phyloP scores from a whole-genome alignment of 2,113 vertebrate species.

The Channa argus region DNA sequence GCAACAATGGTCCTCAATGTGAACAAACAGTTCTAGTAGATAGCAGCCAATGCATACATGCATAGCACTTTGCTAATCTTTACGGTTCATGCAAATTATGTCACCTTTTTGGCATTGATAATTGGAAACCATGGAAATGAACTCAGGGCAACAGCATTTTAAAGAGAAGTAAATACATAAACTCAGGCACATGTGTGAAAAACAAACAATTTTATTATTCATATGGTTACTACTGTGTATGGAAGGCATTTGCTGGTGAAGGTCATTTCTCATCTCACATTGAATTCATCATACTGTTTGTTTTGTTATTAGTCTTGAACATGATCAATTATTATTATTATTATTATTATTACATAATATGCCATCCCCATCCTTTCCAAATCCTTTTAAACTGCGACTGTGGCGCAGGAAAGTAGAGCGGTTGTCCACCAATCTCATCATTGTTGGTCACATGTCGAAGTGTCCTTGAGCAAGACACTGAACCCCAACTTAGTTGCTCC shows the following conservation, averaged over 20 bases:
- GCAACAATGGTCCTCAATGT: not conserved
- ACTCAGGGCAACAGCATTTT: not conserved
- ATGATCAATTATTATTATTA: not conserved
- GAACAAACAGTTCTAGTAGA: slow-evolving; percentile 18
- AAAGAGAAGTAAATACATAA: not conserved
- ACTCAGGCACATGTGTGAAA: not conserved
- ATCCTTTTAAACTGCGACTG: not conserved
- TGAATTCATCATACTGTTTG: not conserved
- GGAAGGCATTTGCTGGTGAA: not conserved
- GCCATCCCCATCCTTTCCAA: not conserved
- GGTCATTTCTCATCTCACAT: not conserved
- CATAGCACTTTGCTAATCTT: not conserved
- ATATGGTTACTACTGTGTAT: not conserved
- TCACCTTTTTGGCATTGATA: not conserved
- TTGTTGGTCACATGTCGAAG: too few relatives aligned
- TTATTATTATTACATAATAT: too few relatives aligned
- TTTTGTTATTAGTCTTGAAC: not conserved
- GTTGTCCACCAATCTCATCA: too few relatives aligned
- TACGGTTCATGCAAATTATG: slow-evolving; percentile 6
- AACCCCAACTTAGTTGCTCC: too few relatives aligned
- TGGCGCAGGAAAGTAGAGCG: too few relatives aligned
- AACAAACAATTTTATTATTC: slow-evolving; percentile 1
- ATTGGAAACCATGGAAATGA: slow-evolving; percentile 4
- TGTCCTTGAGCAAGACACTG: too few relatives aligned
- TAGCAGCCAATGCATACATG: not conserved